Evolutionary conservation across 1,140 invertebrate species (phyloP).

Genomic region (Nasonia vitripennis): DNA sequence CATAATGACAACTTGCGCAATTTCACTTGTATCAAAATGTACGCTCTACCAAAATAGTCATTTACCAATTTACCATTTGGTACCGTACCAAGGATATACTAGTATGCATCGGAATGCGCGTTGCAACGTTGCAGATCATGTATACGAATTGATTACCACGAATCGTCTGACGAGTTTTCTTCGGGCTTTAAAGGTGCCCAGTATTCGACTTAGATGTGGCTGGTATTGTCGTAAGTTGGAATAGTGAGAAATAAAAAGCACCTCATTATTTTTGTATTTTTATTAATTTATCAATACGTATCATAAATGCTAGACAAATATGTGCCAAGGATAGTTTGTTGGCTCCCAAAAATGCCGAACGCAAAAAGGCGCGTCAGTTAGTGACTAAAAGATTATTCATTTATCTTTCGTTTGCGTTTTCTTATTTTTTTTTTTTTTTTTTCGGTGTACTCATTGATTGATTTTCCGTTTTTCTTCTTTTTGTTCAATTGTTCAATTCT

Average conservation of each 20-base stretch:
- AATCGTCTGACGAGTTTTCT: no score
- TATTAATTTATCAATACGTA: constrained; percentile 70
- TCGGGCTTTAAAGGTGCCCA: no score
- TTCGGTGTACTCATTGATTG: constrained; percentile 10
- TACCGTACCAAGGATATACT: no score
- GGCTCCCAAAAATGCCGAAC: constrained; percentile 65
- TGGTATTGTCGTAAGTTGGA: background rate
- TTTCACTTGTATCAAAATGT: no score
- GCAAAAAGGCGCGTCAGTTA: constrained; percentile 58
- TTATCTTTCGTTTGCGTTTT: constrained; percentile 19
- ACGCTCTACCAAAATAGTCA: no score
- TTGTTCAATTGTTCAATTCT: constrained; percentile 22
- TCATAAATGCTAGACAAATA: constrained; percentile 72
- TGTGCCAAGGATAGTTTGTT: constrained; percentile 69
- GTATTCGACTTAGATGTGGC: no score
- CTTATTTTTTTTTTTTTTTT: constrained; percentile 13
- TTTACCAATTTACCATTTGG: no score
- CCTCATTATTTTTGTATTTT: constrained; percentile 55
- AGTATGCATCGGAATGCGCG: no score
- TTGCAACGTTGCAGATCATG: no score
- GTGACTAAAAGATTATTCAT: constrained; percentile 53
- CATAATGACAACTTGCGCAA: no score
- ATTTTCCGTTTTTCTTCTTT: constrained; percentile 29
- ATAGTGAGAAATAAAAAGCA: constrained; percentile 23
- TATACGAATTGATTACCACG: no score